phyloP scores from a whole-genome alignment of 2,797 vertebrate genomes.

The Betta splendens region DNA sequence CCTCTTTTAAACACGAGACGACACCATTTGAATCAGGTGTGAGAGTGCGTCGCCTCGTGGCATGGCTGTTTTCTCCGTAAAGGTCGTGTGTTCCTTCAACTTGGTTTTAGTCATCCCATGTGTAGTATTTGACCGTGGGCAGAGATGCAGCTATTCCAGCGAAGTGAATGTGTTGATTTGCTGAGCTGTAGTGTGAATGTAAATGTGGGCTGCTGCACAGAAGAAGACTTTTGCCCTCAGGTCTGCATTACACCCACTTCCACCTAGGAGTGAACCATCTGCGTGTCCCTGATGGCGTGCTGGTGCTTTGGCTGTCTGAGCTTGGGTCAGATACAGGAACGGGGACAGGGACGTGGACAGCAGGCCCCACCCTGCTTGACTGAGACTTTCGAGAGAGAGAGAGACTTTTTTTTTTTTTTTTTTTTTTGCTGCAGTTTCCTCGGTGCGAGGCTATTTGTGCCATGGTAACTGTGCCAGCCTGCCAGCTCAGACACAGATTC shows the following conservation, averaged over 20 bases:
- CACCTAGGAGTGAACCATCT: constrained; percentile 74
- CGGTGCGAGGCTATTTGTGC: constrained; percentile 69
- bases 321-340: constrained; percentile 38
- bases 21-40: background rate
- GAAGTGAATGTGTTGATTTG: constrained; percentile 56
- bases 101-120: constrained; percentile 31
- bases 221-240: constrained; percentile 64
- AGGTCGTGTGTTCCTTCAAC: constrained; percentile 15
- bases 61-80: background rate
- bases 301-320: constrained; percentile 63
- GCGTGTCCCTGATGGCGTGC: constrained; percentile 67
- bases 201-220: constrained; percentile 65
- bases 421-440: constrained; percentile 68
- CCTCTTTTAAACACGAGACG: background rate
- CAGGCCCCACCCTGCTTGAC: constrained; percentile 53
- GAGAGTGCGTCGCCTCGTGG: background rate
- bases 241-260: constrained; percentile 74
- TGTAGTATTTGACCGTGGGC: constrained; percentile 49
- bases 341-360: constrained; percentile 47
- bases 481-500: constrained; percentile 79
- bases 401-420: constrained; percentile 55
- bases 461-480: constrained; percentile 78
- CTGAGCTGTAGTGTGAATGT: constrained; percentile 60
- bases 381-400: no score
- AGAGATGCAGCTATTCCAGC: constrained; percentile 33